phyloP scores from a whole-genome alignment of 2,797 vertebrate genomes.

The Netta rufina region DNA sequence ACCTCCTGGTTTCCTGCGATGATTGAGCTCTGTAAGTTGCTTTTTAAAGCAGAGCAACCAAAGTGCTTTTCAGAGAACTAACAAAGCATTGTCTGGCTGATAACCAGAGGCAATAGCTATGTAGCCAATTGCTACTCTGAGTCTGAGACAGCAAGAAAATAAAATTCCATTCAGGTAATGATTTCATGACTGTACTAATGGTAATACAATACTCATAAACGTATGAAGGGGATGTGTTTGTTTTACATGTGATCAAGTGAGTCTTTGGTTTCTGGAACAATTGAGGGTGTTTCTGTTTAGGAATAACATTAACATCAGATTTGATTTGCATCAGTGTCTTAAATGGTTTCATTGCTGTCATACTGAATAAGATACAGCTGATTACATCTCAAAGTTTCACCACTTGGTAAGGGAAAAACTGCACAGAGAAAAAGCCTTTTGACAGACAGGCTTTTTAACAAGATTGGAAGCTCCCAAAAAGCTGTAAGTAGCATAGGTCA shows the following conservation, averaged over 20 bases:
- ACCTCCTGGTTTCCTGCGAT: neutral
- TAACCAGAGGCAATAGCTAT: neutral
- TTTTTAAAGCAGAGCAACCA: neutral
- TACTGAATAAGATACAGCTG: constrained; percentile 58
- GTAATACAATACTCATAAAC: neutral
- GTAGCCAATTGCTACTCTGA: neutral
- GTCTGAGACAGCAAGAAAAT: neutral
- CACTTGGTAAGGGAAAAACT: constrained; percentile 10
- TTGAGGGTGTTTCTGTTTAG: constrained; percentile 19
- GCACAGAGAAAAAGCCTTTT: constrained; percentile 25
- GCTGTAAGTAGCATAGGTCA: constrained; percentile 29
- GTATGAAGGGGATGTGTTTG: neutral
- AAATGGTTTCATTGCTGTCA: constrained; percentile 58
- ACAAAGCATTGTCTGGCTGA: neutral
- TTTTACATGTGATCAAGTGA: neutral
- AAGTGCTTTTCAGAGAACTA: neutral
- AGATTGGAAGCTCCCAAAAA: constrained; percentile 61
- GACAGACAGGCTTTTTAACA: constrained; percentile 64
- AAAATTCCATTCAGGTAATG: neutral
- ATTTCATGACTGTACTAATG: neutral
- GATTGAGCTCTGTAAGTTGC: neutral
- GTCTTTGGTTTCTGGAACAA: neutral
- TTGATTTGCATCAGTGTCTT: constrained; percentile 62
- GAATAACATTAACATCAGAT: constrained; percentile 60
- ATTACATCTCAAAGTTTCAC: constrained; percentile 42